phyloP scores from a whole-genome alignment of 2,113 vertebrate species.

The Nerophis ophidion region DNA sequence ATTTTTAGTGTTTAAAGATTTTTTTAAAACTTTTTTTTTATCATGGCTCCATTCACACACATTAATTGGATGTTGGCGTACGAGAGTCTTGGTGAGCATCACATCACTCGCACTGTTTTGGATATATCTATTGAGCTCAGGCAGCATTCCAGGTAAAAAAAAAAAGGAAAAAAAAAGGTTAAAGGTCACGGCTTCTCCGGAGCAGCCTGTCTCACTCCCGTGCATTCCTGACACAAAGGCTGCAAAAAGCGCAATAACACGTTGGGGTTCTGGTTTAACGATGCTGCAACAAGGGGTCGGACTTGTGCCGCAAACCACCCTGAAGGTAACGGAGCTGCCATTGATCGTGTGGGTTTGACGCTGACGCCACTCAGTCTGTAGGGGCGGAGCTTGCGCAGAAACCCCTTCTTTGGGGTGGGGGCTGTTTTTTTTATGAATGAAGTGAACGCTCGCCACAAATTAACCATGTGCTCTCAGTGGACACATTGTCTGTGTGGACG shows the following conservation, averaged over 20 bases:
- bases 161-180: constrained; percentile 19
- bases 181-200: constrained; percentile 22
- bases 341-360: constrained; percentile 70
- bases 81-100: neutral
- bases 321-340: constrained; percentile 67
- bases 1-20: too few species aligned
- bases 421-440: constrained; percentile 69
- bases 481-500: constrained; percentile 19
- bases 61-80: neutral
- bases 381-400: constrained; percentile 63
- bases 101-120: neutral
- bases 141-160: neutral
- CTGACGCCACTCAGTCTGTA: constrained; percentile 79
- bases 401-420: constrained; percentile 46
- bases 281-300: constrained; percentile 2
- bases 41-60: too few species aligned
- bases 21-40: too few species aligned
- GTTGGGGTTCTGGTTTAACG: constrained; percentile 27
- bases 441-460: constrained; percentile 62
- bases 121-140: neutral
- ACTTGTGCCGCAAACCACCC: constrained; percentile 5
- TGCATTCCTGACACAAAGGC: neutral
- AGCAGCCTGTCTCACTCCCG: neutral
- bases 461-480: constrained; percentile 54
- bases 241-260: constrained; percentile 19